These are phyloP conservation scores for Scolanthus callimorphus DNA, from an alignment of 92 coral and sea anemone genomes.

Conservation along the genomic window DNA sequence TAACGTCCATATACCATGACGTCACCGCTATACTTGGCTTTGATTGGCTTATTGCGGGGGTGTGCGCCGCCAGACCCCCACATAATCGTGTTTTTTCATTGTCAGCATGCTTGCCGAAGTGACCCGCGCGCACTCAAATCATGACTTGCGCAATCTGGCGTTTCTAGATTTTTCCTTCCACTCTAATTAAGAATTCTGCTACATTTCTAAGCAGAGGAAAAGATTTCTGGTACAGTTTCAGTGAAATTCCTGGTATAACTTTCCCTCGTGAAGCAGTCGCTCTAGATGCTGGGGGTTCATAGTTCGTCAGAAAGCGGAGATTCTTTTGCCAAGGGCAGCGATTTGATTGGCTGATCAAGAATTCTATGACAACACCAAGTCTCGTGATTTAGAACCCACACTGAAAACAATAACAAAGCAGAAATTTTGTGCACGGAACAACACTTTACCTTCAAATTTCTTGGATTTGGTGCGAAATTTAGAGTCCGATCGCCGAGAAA, in stretches of 20 bases:
- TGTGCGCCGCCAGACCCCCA: not conserved
- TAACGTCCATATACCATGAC: not conserved
- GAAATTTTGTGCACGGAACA: conserved; percentile 42
- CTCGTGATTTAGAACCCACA: conserved; percentile 95
- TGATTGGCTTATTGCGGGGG: not conserved
- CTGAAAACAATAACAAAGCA: conserved; percentile 99
- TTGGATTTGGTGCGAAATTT: not conserved
- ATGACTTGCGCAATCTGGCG: not conserved
- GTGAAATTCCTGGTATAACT: not conserved
- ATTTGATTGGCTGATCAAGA: conserved; percentile 66
- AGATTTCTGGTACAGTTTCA: not conserved
- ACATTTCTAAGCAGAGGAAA: not conserved
- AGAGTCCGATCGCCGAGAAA: conserved; percentile 3
- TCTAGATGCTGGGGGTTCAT: not conserved
- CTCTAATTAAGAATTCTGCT: not conserved
- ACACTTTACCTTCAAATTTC: not conserved
- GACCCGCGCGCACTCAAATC: not conserved
- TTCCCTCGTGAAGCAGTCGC: not conserved
- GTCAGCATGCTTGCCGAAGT: not conserved
- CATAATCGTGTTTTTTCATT: not conserved
- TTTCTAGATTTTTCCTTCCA: not conserved
- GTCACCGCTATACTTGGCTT: not conserved
- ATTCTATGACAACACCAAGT: conserved; percentile 72
- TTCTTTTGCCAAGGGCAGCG: conserved; percentile 72
- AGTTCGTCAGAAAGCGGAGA: conserved; percentile 36